Evolutionary conservation across 2,888 invertebrate species (phyloP), one percentile per base, ranked within the genome.

Genomic region (Electrophaes corylata): DNA sequence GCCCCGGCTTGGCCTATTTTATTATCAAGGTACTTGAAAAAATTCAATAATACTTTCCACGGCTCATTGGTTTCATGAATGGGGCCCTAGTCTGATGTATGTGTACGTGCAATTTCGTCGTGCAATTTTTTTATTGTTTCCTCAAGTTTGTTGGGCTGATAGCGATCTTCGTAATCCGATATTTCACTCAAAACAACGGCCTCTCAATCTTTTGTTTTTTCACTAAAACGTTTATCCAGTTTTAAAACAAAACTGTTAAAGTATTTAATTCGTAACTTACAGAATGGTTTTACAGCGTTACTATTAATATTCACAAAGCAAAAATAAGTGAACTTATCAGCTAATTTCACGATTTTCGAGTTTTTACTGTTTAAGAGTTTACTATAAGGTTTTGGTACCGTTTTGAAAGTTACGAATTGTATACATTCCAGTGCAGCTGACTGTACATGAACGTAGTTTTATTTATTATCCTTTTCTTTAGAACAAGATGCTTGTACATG

Each of bases 11-110:
- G 60, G 72, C 70, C 75, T 76, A 73, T 77, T 76, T 72, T 67
- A 76, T 76, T 78, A 68, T 71, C 71, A 74, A 73, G 73, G 78
- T 77, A 79, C 88, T 88, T 73, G 72, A 85, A 82, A 80, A 77
- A 75, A 74, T 79, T 83, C 76, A 86, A 84, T 86, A 84, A 81
- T 78, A 75, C 79, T 81, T 78, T 81, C 78, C 79, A 82, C 76
- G 79, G 83, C 73, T 83, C 85, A 88, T 87, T 89, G 83, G 74
- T 75, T 82, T 70, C 52, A 65, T 75, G 73, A 79, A 81, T 79
- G 69, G 78, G 71, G 71, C 67, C 61, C 61, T 64, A 67, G 63
- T 68, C 66, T 71, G 69, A 70, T 74, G 67, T 72, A 73, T 74
- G 72, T 29, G 26, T 29, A 10, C n/a, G 26, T 66, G 64, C 70